Percentiles rank a stretch among this genome's conserved stretches.
Conservation (phyloP, 1,140 invertebrate species). For the Heterodera carotae region DNA sequence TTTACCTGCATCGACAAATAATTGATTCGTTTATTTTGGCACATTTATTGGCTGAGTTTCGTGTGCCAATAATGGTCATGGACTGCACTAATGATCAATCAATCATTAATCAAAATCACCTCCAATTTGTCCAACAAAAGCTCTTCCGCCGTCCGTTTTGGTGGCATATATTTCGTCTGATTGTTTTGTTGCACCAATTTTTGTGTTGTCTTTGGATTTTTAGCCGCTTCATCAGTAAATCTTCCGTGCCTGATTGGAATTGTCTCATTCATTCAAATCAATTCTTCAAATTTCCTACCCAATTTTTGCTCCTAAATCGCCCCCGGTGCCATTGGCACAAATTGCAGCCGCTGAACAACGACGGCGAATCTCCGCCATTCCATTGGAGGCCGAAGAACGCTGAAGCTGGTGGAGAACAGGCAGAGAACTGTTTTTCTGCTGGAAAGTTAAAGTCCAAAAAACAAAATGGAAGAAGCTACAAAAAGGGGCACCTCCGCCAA, state of each 20-base stretch:
- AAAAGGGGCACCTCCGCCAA: background rate
- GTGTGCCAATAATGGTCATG: no score
- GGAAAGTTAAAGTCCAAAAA: no score
- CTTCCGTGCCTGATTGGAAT: background rate
- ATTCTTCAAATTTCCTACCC: background rate
- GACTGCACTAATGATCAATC: no score
- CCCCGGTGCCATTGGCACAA: background rate
- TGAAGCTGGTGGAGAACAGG: no score
- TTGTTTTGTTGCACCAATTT: constrained; percentile 8
- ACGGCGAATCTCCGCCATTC: background rate
- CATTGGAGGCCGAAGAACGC: background rate
- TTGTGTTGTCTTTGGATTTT: constrained; percentile 15
- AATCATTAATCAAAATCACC: background rate
- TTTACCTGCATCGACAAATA: constrained; percentile 41
- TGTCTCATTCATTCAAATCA: no score
- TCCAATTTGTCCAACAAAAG: constrained; percentile 40
- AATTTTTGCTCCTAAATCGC: background rate
- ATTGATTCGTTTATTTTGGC: background rate
- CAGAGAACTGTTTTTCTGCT: no score
- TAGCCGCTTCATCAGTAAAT: background rate
- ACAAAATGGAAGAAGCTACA: background rate
- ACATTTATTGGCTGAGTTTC: background rate
- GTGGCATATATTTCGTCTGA: constrained; percentile 23
- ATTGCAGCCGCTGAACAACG: background rate
- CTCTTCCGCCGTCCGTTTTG: constrained; percentile 39